Base-by-base conservation (phyloP, 2,888 invertebrate species). In the Notocelia uddmanniana region DNA sequence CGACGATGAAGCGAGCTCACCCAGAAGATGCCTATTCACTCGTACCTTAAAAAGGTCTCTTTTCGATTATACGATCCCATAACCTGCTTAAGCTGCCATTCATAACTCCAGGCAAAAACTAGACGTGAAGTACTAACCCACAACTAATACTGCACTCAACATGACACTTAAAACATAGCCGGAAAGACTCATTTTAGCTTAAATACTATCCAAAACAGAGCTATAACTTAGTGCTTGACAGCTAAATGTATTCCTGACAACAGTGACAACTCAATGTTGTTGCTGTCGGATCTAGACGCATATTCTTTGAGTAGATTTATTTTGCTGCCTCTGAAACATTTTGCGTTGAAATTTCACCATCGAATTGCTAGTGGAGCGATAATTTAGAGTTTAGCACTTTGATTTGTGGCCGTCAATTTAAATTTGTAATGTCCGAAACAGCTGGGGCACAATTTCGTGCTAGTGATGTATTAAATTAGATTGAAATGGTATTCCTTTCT, bases 211-310 rank as follows among this genome's bases (percentile, higher is more conserved):
- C 48, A 37, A n/a, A 45, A 6, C 60, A 19, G 50, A 9, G 19
- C 69, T 60, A 75, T 75, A 78, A 78, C 69, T 77, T 75, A 74
- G 31, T 45, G 37, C 54, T 64, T 69, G 78, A 77, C 78, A 77
- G 74, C 69, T 77, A 76, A 80, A 79, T 78, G 76, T 76, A 76
- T 74, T 74, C 73, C 59, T 76, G 78, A 79, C 80, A 79, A 77
- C 76, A 71, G 57, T 76, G 78, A 80, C 80, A 80, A 78, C 76
- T 80, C 78, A 77, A 78, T 79, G 71, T 73, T 69, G 69, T 72
- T 73, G 23, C 54, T 62, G 73, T 70, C 74, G 67, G 72, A 73
- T 74, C 74, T 74, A 74, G 71, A 52, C 59, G 69, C 63, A 74
- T 76, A 74, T 67, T 74, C 74, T 73, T 75, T 74, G 76, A 31